Evolutionary conservation across 2,797 vertebrate genomes (phyloP), one percentile per base, ranked within the genome.

Genomic region (Myotis vivesi): DNA sequence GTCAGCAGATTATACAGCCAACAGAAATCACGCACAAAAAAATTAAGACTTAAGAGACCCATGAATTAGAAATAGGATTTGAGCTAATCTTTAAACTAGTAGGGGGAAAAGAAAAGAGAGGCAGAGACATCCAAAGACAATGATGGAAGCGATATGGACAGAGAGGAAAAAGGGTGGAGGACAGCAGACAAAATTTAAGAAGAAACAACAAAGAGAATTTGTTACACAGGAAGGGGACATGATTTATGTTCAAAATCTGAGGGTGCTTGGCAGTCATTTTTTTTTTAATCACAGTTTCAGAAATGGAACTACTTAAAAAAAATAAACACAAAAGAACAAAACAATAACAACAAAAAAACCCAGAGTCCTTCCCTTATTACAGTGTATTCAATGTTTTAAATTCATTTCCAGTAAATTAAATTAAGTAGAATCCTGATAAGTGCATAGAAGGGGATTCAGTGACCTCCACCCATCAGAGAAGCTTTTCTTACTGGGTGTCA

Each of bases 1-100:
- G 98, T 98, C 98, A 98, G 98, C 98, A 98, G 98, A 98, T 98
- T 98, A 97, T 98, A 98, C 97, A 98, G 97, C 97, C 97, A 98
- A 98, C 96, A 95, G 97, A 98, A 97, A 92, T 94, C 95, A 96
- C 89, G 33, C 81, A 95, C 71, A 94, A 77, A 94, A 94, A 93
- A 95, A 95, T 94, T 97, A 97, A 97, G 97, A 96, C 93, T 95
- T 88, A 86, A 93, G 86, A 82, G 64, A 92, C 46, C n/a, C 57
- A 69, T 92, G 72, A 84, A 76, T 28, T 71, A 33, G 55, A 96
- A 91, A 49, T 84, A 89, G 96, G 41, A 92, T 22, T 51, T 94
- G 91, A 95, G 33, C 73, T 96, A 96, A 97, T 94, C 96, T 96
- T 98, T 96, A 98, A 97, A 97, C 96, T 96, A 89, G 79, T 12